Conservation (phyloP, 1,140 invertebrate species). For the Diabrotica virgifera region DNA sequence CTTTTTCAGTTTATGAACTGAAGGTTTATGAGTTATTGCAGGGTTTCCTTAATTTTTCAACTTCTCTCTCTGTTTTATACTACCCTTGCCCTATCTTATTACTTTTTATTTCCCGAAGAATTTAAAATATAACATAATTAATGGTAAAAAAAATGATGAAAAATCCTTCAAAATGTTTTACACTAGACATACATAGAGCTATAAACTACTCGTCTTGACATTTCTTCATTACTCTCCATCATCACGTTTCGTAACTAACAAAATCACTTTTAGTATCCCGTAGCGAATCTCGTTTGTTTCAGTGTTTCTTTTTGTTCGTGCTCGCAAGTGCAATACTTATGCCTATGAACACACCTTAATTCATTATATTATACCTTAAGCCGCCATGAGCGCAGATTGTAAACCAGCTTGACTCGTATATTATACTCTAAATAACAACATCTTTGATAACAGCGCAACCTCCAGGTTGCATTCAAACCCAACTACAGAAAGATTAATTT, state of each 20-base stretch:
- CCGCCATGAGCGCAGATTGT: background rate
- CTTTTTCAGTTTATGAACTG: no score
- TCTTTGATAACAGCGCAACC: no score
- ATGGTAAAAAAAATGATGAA: no score
- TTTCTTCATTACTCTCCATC: background rate
- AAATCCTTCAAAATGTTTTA: no score
- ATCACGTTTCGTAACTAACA: background rate
- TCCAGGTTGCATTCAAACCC: no score
- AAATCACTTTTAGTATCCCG: slow-evolving; percentile 9
- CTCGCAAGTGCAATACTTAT: background rate
- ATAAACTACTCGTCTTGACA: background rate
- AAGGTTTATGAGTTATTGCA: no score
- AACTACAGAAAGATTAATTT: no score
- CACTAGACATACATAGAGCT: background rate
- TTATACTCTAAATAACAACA: background rate
- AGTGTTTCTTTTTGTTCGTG: background rate
- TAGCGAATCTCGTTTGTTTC: background rate
- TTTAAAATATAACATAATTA: no score
- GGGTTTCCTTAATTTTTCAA: no score
- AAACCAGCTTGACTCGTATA: slow-evolving; percentile 13
- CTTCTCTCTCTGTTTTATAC: no score
- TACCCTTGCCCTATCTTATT: no score
- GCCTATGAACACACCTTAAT: slow-evolving; percentile 6
- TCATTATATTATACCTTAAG: slow-evolving; percentile 9
- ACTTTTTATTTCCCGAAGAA: no score